phyloP scores from a whole-genome alignment of 35 echinoderm and acorn worm species.

The Heliocidaris erythrogramma region DNA sequence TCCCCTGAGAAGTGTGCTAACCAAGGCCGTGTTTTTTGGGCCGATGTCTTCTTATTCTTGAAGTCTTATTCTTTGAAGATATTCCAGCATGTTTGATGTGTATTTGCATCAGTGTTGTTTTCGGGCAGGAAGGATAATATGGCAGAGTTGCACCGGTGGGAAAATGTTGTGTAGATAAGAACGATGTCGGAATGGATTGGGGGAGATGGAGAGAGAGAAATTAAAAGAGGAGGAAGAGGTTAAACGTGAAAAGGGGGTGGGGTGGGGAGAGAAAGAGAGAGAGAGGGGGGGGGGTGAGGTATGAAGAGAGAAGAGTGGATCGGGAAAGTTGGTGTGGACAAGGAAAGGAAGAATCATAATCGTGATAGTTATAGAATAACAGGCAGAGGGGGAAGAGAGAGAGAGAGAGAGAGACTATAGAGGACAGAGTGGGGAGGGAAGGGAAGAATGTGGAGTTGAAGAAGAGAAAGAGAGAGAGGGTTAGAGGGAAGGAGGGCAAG shows the following conservation, averaged over 20 bases:
- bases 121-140: background rate
- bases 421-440: too few relatives aligned
- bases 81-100: background rate
- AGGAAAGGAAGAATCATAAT: background rate
- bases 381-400: background rate
- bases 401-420: background rate
- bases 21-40: background rate
- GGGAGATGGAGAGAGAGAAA: background rate
- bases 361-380: background rate
- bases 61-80: background rate
- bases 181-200: background rate
- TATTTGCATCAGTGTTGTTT: background rate
- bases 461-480: too few relatives aligned
- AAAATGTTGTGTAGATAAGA: background rate
- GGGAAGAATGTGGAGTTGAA: too few relatives aligned
- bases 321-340: background rate
- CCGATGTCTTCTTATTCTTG: background rate
- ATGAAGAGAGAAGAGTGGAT: background rate
- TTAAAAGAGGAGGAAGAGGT: background rate
- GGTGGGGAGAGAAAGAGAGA: background rate
- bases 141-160: background rate
- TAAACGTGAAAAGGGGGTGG: background rate
- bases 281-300: background rate
- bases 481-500: too few relatives aligned
- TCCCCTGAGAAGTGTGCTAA: background rate